phyloP scores from a whole-genome alignment of 1,140 invertebrate genomes.

The Anastatus disparis region DNA sequence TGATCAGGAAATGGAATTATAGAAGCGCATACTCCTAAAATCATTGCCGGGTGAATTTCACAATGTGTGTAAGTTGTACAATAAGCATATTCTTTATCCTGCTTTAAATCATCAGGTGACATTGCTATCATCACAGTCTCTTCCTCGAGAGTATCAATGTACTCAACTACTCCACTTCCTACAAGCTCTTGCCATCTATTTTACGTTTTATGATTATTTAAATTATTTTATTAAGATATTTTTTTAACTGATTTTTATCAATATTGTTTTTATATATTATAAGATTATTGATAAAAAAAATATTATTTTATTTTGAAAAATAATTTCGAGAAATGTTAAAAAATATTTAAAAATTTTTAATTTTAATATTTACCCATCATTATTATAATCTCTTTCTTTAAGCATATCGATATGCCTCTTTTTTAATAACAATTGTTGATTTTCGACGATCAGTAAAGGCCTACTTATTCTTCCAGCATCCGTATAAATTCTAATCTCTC shows the following conservation, averaged over 20 bases:
- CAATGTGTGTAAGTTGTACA: conserved; percentile 52
- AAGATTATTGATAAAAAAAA: neutral
- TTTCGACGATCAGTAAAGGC: conserved; percentile 50
- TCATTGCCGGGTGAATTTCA: conserved; percentile 55
- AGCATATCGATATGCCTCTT: conserved; percentile 46
- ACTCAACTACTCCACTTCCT: conserved; percentile 49
- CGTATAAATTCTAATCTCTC: conserved; percentile 53
- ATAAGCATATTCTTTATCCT: conserved; percentile 51
- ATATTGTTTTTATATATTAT: too few species aligned
- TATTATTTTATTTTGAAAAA: neutral
- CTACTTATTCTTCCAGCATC: conserved; percentile 53
- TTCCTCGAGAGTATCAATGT: conserved; percentile 53
- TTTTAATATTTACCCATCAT: conserved; percentile 41
- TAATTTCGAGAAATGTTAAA: neutral
- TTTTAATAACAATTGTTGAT: conserved; percentile 47
- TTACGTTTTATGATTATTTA: neutral
- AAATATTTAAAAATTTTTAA: neutral
- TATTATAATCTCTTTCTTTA: conserved; percentile 43
- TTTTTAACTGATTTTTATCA: too few species aligned
- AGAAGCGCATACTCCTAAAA: conserved; percentile 52
- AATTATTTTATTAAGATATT: neutral
- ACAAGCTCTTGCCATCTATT: conserved; percentile 51
- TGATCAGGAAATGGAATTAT: conserved; percentile 56
- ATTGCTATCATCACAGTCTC: conserved; percentile 55
- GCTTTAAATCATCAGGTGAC: conserved; percentile 52